These are phyloP conservation scores for Pecten maximus DNA, from an alignment of 2,888 invertebrate genomes.

Conservation along the genomic window DNA sequence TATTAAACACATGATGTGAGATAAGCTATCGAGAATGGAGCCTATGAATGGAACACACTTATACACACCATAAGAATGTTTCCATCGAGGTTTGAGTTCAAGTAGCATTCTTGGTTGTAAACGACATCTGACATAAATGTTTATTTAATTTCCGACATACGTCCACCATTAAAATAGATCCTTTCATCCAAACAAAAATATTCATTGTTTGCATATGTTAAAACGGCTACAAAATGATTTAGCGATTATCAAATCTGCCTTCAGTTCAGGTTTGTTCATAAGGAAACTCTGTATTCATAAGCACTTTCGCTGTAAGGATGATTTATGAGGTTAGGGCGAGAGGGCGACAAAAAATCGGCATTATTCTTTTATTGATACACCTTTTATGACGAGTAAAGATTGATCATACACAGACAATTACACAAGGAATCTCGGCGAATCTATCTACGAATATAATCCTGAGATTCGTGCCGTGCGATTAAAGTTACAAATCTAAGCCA, in stretches of 20 bases:
- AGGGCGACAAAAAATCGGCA: not conserved
- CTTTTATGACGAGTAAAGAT: not conserved
- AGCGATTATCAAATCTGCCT: not conserved
- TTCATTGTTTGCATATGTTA: conserved; percentile 1
- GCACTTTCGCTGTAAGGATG: not conserved
- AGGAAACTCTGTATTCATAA: not conserved
- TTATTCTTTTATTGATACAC: not conserved
- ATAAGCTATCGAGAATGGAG: not conserved
- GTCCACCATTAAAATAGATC: not conserved
- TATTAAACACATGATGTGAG: not conserved
- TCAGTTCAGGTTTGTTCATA: not conserved
- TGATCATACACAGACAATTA: conserved; percentile 2
- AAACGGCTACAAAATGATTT: not conserved
- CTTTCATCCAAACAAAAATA: not conserved
- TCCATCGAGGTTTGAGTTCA: not conserved
- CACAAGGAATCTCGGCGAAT: not conserved
- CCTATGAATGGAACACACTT: not conserved
- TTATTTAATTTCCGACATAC: not conserved
- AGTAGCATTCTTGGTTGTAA: not conserved
- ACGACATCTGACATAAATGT: not conserved
- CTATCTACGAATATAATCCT: not conserved
- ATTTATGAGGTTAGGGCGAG: not conserved
- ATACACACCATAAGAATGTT: not conserved
- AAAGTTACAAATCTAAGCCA: not conserved
- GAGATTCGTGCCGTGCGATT: not conserved